These are phyloP conservation scores for Nothobranchius furzeri DNA, from an alignment of 2,113 vertebrate species.

Conservation along the genomic window DNA sequence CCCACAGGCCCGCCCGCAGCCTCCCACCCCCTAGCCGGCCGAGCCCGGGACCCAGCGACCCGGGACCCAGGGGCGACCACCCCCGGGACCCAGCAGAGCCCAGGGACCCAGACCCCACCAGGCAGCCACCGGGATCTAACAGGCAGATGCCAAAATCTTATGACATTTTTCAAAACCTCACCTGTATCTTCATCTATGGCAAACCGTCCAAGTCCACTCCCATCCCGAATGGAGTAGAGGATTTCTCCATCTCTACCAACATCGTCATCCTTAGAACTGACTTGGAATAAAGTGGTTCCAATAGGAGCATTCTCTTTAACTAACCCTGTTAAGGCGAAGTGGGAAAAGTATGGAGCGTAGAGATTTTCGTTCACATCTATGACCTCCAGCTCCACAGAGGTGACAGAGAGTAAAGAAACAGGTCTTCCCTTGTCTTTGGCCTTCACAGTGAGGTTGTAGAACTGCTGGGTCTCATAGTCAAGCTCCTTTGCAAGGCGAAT, in stretches of 20 bases:
- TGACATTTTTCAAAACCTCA: constrained; percentile 64
- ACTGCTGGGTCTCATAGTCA: constrained; percentile 95
- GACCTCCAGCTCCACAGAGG: constrained; percentile 94
- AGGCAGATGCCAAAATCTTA: too few species aligned
- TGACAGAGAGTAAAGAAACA: constrained; percentile 90
- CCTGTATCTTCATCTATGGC: constrained; percentile 95
- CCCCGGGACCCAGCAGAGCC: too few species aligned
- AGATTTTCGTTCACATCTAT: constrained; percentile 98
- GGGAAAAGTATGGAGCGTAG: constrained; percentile 89
- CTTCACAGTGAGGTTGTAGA: constrained; percentile 93
- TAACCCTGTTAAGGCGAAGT: constrained; percentile 87
- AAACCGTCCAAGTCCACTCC: constrained; percentile 93
- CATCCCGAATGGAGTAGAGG: constrained; percentile 94
- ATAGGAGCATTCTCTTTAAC: constrained; percentile 91
- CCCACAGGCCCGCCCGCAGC: too few species aligned
- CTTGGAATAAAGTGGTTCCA: constrained; percentile 91
- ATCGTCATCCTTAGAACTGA: constrained; percentile 90
- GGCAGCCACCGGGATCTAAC: too few species aligned
- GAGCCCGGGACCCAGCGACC: too few species aligned
- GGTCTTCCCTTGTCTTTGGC: constrained; percentile 95
- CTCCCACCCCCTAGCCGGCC: too few species aligned
- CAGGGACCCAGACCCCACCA: too few species aligned
- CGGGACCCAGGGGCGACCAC: too few species aligned
- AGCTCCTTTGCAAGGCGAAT: constrained; percentile 92
- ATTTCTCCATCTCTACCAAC: constrained; percentile 91